Percentiles rank a stretch among this genome's conserved stretches.
Conservation (phyloP, 2,888 invertebrate species). For the Yponomeuta sedellus region DNA sequence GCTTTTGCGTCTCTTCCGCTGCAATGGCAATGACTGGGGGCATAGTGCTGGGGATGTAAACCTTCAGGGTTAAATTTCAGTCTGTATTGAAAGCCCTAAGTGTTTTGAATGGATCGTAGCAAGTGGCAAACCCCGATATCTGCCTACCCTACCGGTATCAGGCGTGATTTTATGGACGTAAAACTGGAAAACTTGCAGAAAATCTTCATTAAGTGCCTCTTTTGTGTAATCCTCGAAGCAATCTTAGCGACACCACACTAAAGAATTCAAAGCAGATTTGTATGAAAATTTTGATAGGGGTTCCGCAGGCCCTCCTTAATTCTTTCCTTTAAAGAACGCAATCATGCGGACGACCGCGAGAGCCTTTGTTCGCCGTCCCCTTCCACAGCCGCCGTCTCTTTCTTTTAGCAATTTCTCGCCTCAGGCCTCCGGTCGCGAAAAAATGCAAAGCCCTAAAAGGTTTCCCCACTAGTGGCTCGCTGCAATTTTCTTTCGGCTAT, state of each 20-base stretch:
- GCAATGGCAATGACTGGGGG: too few relatives aligned
- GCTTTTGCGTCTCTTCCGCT: too few relatives aligned
- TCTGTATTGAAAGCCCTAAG: too few relatives aligned
- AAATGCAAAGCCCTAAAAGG: conserved; percentile 47
- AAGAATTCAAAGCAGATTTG: neutral
- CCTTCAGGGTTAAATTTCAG: too few relatives aligned
- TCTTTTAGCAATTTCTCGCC: conserved; percentile 54
- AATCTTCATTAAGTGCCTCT: neutral
- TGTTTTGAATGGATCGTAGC: too few relatives aligned
- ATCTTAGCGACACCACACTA: neutral
- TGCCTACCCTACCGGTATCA: neutral
- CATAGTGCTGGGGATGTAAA: too few relatives aligned
- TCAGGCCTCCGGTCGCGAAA: conserved; percentile 31
- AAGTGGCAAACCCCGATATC: too few relatives aligned
- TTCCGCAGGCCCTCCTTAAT: neutral
- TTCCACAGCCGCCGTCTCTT: conserved; percentile 24
- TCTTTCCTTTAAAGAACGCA: conserved; percentile 36
- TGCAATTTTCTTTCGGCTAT: conserved; percentile 26
- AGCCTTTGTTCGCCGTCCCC: conserved; percentile 42
- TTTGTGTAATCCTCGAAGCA: neutral
- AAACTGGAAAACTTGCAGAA: too few relatives aligned
- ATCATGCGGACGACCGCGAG: conserved; percentile 45
- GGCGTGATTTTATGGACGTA: neutral
- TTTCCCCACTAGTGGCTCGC: conserved; percentile 22
- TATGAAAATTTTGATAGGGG: conserved; percentile 1